Base-by-base conservation (phyloP, 64 coral and sea anemone genomes). In the Actinia tenebrosa region DNA sequence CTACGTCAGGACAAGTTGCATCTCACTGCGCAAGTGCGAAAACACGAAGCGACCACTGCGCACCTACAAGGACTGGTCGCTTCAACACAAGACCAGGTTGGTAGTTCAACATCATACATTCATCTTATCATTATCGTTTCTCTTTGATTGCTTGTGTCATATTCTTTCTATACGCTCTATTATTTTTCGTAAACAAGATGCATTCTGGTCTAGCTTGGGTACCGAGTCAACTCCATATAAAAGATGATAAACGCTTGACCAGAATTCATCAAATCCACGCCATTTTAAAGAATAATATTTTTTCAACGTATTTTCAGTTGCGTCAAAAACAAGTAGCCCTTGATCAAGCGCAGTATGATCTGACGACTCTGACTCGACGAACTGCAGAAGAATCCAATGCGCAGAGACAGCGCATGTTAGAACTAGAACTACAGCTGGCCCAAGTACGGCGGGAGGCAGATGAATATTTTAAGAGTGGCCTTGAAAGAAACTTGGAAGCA, bases 391-490 rank as follows among this genome's bases (percentile, higher is more conserved):
- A 98, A 59, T 66, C 91, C 13, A 91, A 25, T 87, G 56, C 87
- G 42, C 66, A 91, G 3, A 93, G 89, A 89, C 50, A 89, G 47
- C 87, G 90, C 52, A 75, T 86, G 37, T 90, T 82, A 59, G 87
- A 93, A 46, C 92, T 98, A 16, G 89, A 93, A 26, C 86, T 98
- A 81, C 95, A 91, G 59, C 89, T 98, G 59, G 77, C 92, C n/a
- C 95, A 98, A 78, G 93, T 91, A 45, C 88, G 95, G 58, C 92
- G 86, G 8, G 95, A 98, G 85, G 95, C 95, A 3, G 95, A 98
- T 37, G 95, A 94, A 68, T 98, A 94, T 79, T 98, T 90, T 78
- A 98, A 94, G 83, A 98, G 46, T 84, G 92, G 95, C 26, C 47
- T 98, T 7, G 89, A 98, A 77, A 94, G 95, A 59, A 98, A 98